phyloP scores from a whole-genome alignment of 2,888 invertebrate species.

The Frankliniella fusca region DNA sequence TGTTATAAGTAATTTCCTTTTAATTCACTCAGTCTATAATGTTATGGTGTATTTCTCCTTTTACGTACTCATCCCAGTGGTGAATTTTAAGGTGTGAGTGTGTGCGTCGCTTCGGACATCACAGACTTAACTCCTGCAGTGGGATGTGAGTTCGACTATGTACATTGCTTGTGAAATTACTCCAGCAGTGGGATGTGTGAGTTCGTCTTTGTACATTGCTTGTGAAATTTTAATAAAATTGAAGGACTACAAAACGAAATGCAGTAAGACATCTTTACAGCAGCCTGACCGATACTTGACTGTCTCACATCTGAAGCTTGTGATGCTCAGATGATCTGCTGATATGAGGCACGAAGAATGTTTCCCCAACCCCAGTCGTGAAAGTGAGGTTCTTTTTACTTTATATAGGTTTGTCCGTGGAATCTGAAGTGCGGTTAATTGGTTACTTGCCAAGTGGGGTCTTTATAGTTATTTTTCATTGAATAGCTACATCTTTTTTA shows the following conservation, averaged over 20 bases:
- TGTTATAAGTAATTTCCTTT: constrained; percentile 25
- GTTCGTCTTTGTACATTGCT: constrained; percentile 24
- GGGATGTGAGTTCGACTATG: constrained; percentile 21
- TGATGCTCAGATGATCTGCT: neutral
- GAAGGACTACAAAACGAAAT: constrained; percentile 20
- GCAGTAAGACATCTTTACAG: constrained; percentile 26
- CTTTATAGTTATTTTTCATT: constrained; percentile 24
- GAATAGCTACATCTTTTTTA: constrained; percentile 16
- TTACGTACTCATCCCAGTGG: constrained; percentile 22
- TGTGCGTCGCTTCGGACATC: constrained; percentile 4
- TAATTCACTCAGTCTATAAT: constrained; percentile 19
- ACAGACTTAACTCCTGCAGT: constrained; percentile 16
- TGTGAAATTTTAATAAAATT: constrained; percentile 27
- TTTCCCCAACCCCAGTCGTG: constrained; percentile 16
- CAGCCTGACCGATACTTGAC: constrained; percentile 10
- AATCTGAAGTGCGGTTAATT: neutral
- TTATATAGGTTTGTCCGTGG: neutral
- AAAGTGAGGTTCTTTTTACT: constrained; percentile 19
- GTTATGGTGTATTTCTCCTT: constrained; percentile 20
- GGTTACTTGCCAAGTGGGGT: neutral
- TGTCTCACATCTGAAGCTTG: constrained; percentile 5
- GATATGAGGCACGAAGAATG: constrained; percentile 18
- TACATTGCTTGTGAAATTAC: constrained; percentile 23
- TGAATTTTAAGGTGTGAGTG: constrained; percentile 19
- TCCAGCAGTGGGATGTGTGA: too few species aligned